Percentiles rank a stretch among this genome's conserved stretches.
These are phyloP conservation scores for Ochropleura plecta DNA, from an alignment of 2,888 invertebrate genomes.

Conservation along the genomic window DNA sequence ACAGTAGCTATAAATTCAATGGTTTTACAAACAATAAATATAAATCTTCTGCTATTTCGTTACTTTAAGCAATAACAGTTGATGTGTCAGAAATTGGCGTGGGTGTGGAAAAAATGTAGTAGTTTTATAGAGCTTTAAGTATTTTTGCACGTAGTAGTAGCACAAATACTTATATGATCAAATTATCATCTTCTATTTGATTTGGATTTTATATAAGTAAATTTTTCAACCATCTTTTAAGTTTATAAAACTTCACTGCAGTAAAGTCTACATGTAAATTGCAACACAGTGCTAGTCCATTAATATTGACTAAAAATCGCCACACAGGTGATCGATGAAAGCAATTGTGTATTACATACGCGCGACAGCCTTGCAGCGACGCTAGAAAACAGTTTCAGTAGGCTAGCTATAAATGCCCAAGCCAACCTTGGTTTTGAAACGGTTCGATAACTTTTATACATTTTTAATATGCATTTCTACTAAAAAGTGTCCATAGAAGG, in stretches of 20 bases:
- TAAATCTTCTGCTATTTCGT: conserved; percentile 62
- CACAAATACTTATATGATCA: not conserved
- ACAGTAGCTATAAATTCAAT: conserved; percentile 55
- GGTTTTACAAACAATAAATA: conserved; percentile 57
- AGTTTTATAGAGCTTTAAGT: conserved; percentile 19
- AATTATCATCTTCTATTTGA: not conserved
- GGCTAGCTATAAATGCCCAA: conserved; percentile 53
- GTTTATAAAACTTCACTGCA: not conserved
- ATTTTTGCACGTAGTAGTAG: conserved; percentile 2
- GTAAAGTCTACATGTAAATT: conserved; percentile 1
- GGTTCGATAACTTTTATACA: conserved; percentile 35
- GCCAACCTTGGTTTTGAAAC: conserved; percentile 51
- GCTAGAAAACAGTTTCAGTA: conserved; percentile 49
- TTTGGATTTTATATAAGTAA: conserved; percentile 19
- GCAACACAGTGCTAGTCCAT: conserved; percentile 2
- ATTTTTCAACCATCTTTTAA: not conserved
- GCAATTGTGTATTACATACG: conserved; percentile 24
- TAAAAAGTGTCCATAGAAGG: conserved; percentile 27
- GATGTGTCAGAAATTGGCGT: conserved; percentile 42
- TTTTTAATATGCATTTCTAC: conserved; percentile 39
- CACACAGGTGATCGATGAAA: conserved; percentile 31
- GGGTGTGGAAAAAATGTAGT: conserved; percentile 36
- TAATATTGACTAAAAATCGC: not conserved
- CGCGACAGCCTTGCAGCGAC: conserved; percentile 47
- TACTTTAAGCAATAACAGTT: conserved; percentile 59